Evolutionary conservation across 2,113 vertebrate species (phyloP).

Genomic region (Caloenas nicobarica): DNA sequence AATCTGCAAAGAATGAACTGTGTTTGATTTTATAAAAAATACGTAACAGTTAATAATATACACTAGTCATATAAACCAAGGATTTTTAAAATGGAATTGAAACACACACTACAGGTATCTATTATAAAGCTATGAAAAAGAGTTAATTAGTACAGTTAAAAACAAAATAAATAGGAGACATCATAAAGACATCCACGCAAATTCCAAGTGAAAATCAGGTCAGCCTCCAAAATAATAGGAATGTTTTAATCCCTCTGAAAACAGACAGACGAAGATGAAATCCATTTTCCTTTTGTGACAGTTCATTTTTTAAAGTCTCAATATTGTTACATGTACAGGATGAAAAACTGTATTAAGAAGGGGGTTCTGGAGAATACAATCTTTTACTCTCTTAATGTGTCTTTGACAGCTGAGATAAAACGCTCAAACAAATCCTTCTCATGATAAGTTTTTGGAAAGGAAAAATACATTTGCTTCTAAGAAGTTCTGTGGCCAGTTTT

Average conservation of each 20-base stretch:
- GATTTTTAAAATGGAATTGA: not conserved
- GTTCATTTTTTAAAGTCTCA: slow-evolving; percentile 48
- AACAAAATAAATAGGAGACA: not conserved
- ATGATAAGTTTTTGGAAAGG: not conserved
- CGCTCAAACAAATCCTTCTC: not conserved
- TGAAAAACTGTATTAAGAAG: slow-evolving; percentile 54
- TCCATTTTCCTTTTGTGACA: slow-evolving; percentile 37
- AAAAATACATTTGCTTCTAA: not conserved
- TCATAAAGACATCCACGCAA: not conserved
- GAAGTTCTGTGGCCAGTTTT: not conserved
- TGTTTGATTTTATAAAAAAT: not conserved
- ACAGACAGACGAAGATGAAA: slow-evolving; percentile 18
- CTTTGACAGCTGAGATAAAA: slow-evolving; percentile 23
- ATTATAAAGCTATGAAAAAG: not conserved
- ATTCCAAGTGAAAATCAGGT: slow-evolving; percentile 1
- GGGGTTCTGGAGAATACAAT: slow-evolving; percentile 3
- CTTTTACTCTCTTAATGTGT: slow-evolving; percentile 15
- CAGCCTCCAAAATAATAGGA: not conserved
- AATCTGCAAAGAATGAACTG: not conserved
- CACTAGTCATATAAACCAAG: not conserved
- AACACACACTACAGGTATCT: not conserved
- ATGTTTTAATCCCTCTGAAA: not conserved
- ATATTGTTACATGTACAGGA: slow-evolving; percentile 6
- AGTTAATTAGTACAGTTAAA: not conserved
- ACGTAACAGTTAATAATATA: not conserved